These are phyloP conservation scores for Cotesia typhae DNA, from an alignment of 1,140 invertebrate genomes.

Conservation along the genomic window DNA sequence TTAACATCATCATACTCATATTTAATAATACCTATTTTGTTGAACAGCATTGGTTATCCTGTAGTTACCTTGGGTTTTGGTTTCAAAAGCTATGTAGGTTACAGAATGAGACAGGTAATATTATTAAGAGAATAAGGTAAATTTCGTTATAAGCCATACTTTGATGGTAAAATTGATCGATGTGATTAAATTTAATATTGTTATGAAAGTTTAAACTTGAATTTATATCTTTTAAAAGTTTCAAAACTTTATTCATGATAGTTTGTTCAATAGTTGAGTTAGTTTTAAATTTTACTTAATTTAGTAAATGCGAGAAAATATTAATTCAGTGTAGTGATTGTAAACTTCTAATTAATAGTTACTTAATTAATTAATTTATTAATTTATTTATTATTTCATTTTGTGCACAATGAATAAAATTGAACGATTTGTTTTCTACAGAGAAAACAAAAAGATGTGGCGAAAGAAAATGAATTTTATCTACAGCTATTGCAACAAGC, in stretches of 20 bases:
- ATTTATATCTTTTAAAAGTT: no score
- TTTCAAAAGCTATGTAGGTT: slow-evolving; percentile 94
- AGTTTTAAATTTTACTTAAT: neutral
- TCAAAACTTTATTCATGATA: no score
- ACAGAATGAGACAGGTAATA: slow-evolving; percentile 82
- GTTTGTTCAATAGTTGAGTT: neutral
- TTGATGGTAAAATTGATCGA: no score
- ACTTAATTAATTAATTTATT: slow-evolving; percentile 16
- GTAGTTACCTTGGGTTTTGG: slow-evolving; percentile 96
- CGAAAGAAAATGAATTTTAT: slow-evolving; percentile 96
- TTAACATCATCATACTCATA: slow-evolving; percentile 16
- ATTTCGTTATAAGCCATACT: no score
- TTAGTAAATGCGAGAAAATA: neutral
- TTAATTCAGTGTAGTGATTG: neutral
- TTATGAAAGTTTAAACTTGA: no score
- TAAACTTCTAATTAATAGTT: no score
- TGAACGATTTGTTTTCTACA: slow-evolving; percentile 60
- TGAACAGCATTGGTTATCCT: slow-evolving; percentile 92
- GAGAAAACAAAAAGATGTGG: slow-evolving; percentile 91
- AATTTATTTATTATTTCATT: slow-evolving; percentile 16
- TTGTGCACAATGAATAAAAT: neutral
- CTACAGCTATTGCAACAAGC: slow-evolving; percentile 91
- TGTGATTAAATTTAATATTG: no score
- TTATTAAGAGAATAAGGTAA: no score
- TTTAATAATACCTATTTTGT: slow-evolving; percentile 39